Evolutionary conservation across 1,140 invertebrate genomes (phyloP), one percentile per base, ranked within the genome.

Genomic region (Halyomorpha halys): DNA sequence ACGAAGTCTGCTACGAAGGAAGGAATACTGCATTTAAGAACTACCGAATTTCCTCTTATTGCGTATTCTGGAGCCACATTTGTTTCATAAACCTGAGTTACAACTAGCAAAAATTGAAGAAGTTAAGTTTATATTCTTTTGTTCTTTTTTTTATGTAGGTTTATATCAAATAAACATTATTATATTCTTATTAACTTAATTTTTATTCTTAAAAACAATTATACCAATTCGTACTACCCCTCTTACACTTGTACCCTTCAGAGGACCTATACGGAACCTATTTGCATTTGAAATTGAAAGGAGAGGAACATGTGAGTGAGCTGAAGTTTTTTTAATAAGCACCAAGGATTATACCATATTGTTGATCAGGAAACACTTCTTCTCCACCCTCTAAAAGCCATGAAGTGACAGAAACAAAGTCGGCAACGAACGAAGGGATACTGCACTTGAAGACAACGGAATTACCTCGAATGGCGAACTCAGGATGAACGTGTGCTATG

Each of bases 41-140:
- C 87, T 23, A 91, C 93, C 49, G 91, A 89, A 76, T 94, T 94
- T 76, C 86, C 86, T 77, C 92, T 82, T 71, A 94, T 94, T 27
- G 93, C 90, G 76, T 94, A 94, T 72, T 93, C 91, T 44, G 90
- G 90, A 16, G 90, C 86, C 59, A 93, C 87, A 76, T 93, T 89
- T 23, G 91, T 86, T 74, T 93, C 87, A 76, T 94, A 95, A 74
- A 87, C 86, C 74, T 92, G 90, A 72, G 86, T 87, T 39, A 94
- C 87, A 73, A 95, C 93, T 94, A 79, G 51, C 34, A 39, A 39
- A 39, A 6, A 39, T 39, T 39, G 34, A 39, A 11, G 1, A 39
- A 11, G 34, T 3, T 39, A 39, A 39, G 34, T 8, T 39, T 30
- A 30, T 30, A 30, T 30, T 30, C 8, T 30, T 30, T 30, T 4